Percentiles rank a stretch among this genome's conserved stretches.
These are phyloP conservation scores for Drosophila neutralis DNA, from an alignment of 2,888 invertebrate species.

Conservation along the genomic window DNA sequence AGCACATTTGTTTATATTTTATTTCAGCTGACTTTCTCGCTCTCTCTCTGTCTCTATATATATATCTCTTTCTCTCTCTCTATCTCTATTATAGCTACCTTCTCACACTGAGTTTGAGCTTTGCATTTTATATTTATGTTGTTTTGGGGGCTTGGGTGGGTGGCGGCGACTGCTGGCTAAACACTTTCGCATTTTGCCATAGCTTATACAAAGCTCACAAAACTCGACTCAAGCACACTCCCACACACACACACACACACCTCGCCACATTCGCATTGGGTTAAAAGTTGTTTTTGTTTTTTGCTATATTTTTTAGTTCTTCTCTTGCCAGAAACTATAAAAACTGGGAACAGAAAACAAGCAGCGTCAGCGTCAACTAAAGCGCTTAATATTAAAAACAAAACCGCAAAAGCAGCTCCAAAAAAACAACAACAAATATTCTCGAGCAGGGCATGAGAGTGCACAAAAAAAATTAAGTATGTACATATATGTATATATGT, in stretches of 20 bases:
- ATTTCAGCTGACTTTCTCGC: conserved; percentile 44
- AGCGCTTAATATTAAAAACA: conserved; percentile 75
- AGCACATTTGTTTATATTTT: conserved; percentile 77
- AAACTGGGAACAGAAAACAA: conserved; percentile 72
- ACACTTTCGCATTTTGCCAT: conserved; percentile 65
- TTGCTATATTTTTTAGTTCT: neutral
- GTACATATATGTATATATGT: conserved; percentile 18
- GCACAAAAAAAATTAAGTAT: conserved; percentile 55
- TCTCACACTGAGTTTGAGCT: conserved; percentile 36
- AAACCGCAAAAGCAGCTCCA: conserved; percentile 51
- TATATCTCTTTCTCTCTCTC: neutral
- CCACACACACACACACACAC: conserved; percentile 19
- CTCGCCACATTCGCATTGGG: conserved; percentile 42
- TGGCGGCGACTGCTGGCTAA: conserved; percentile 55
- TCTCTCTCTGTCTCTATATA: neutral
- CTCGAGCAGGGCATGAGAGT: conserved; percentile 35
- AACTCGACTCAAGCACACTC: conserved; percentile 38
- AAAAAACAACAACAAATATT: conserved; percentile 34
- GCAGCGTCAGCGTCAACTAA: conserved; percentile 74
- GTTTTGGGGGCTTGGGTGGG: neutral
- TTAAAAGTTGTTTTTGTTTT: conserved; percentile 33
- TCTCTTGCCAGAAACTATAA: conserved; percentile 59
- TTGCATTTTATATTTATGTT: conserved; percentile 66
- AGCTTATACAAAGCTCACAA: conserved; percentile 51
- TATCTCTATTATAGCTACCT: neutral